phyloP scores from a whole-genome alignment of 1,140 invertebrate genomes.

The Pachyrhynchus sulphureomaculatus region DNA sequence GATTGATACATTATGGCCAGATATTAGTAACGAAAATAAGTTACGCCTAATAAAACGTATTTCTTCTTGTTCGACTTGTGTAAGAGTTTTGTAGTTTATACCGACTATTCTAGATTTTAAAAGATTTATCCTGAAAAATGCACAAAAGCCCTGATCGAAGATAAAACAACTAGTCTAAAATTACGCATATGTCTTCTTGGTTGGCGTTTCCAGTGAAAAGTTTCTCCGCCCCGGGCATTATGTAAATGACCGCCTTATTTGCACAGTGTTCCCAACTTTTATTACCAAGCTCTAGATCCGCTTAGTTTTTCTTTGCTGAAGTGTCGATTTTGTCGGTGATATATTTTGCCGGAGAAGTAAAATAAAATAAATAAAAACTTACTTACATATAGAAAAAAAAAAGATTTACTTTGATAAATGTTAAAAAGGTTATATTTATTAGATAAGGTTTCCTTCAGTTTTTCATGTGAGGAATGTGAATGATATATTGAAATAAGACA shows the following conservation, averaged over 20 bases:
- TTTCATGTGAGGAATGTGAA: too few relatives aligned
- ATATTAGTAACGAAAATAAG: too few relatives aligned
- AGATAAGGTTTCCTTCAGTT: too few relatives aligned
- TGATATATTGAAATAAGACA: too few relatives aligned
- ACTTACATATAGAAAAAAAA: too few relatives aligned
- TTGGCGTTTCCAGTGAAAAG: conserved; percentile 9
- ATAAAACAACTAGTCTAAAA: conserved; percentile 15
- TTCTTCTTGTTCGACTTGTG: too few relatives aligned
- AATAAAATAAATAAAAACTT: conserved; percentile 2
- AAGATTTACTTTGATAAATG: too few relatives aligned
- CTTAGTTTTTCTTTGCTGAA: conserved; percentile 8
- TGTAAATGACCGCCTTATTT: conserved; percentile 25
- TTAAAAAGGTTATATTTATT: too few relatives aligned
- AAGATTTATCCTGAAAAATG: not conserved
- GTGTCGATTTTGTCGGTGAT: conserved; percentile 14
- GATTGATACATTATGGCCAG: too few relatives aligned
- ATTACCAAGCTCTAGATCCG: conserved; percentile 16
- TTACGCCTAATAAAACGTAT: too few relatives aligned
- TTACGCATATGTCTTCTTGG: conserved; percentile 17
- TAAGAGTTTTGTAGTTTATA: too few relatives aligned
- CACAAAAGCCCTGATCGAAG: conserved; percentile 9
- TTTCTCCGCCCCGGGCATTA: conserved; percentile 19
- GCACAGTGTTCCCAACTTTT: conserved; percentile 24
- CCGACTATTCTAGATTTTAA: not conserved
- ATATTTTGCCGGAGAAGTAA: not conserved